Percentiles rank a stretch among this genome's conserved stretches.
These are phyloP conservation scores for Ptychobarbus kaznakovi DNA, from an alignment of 2,797 vertebrate genomes.

Conservation along the genomic window DNA sequence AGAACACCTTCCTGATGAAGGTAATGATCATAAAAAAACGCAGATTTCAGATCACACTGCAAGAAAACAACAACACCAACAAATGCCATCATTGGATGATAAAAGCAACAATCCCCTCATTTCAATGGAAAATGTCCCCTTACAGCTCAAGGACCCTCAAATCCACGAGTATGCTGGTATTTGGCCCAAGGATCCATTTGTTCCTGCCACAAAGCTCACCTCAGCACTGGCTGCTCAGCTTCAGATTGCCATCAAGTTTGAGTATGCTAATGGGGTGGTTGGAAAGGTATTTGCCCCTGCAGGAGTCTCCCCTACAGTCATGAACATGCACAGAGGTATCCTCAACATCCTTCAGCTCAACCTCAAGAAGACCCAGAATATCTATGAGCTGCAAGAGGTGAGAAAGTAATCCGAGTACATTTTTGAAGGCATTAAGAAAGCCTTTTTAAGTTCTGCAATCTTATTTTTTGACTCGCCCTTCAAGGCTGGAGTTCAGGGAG, in stretches of 20 bases:
- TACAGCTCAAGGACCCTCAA: slow-evolving; percentile 65
- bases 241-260: no score
- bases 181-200: no score
- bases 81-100: neutral
- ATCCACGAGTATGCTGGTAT: no score
- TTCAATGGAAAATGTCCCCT: neutral
- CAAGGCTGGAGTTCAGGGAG: slow-evolving; percentile 76
- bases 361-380: slow-evolving; percentile 74
- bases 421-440: no score
- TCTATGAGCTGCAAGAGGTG: slow-evolving; percentile 78
- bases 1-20: slow-evolving; percentile 77
- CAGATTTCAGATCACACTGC: neutral
- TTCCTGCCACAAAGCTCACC: no score
- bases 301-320: slow-evolving; percentile 64
- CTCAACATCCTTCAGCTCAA: slow-evolving; percentile 73
- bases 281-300: slow-evolving; percentile 67
- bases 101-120: neutral
- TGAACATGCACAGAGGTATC: slow-evolving; percentile 76
- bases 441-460: neutral
- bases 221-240: no score
- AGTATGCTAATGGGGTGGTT: no score
- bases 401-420: neutral
- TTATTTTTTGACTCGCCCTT: slow-evolving; percentile 26
- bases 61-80: no score
- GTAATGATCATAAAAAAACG: slow-evolving; percentile 64